Base-by-base conservation (phyloP, 2,113 vertebrate species). In the Ictalurus furcatus region DNA sequence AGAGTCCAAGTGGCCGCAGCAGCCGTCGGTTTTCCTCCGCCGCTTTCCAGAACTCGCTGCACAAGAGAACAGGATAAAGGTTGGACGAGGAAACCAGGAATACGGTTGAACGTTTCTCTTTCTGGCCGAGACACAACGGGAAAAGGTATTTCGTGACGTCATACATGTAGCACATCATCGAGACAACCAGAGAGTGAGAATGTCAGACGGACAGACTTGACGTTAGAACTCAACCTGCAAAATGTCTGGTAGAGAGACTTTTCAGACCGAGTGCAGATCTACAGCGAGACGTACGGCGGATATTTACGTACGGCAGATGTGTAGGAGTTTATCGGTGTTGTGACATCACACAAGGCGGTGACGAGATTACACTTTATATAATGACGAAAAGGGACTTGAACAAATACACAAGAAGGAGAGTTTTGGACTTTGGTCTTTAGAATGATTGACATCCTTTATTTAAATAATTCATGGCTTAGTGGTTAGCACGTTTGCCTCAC, bases 1-100 rank as follows among this genome's bases (percentile, higher is more conserved):
- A 17, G 96, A 96, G 90, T 95, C 94, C 85, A 95, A 93, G 87
- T 95, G 95, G 58, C 91, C 82, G 61, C 96, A 96, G 89, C 93
- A 95, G 87, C 93, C 94, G 28, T 96, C 95, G 69, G 94, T 91
- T 82, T 95, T 96, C 92, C 96, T 94, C 84, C 95, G 94, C 48
- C 95, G 94, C 89, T 93, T 95, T 19, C 76, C 88, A 59, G 94
- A 93, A 86, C 94, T 79, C 85, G 84, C 96, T 95, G 92, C 19
- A 40, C 59, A n/a, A 89, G 12, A 91, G 19, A 90, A 59, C n/a
- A 54, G 44, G 44, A 13, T n/a, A 1, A 2, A 25, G 34, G n/a
- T 14, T 56, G 28, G 19, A 34, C 0, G 6, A 80, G 28, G 48
- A 80, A 79, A 54, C 44, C 4, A 16, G n/a, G 17, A 71, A 71